Percentiles rank a stretch among this genome's conserved stretches.
Evolutionary conservation across 2,797 vertebrate species (phyloP).

Genomic region (Garrulus glandarius): DNA sequence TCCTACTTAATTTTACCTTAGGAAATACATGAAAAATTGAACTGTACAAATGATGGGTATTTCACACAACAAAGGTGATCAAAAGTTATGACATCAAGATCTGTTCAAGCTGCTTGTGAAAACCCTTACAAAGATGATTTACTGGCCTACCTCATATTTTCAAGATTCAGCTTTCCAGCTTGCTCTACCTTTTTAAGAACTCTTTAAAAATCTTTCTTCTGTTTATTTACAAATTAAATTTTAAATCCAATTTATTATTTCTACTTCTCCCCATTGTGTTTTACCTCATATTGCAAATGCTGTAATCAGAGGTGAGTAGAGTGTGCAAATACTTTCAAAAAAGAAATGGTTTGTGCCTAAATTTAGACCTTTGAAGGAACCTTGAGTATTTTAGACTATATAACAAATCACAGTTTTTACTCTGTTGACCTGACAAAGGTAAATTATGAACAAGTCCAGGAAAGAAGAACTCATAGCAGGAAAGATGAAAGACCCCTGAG

Average conservation of each 20-base stretch:
- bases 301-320: background rate
- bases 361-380: background rate
- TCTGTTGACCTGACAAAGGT: slow-evolving; percentile 52
- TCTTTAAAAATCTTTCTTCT: background rate
- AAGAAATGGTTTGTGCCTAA: background rate
- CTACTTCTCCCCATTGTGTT: background rate
- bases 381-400: background rate
- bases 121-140: background rate
- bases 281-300: background rate
- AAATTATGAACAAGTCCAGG: slow-evolving; percentile 57
- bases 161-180: background rate
- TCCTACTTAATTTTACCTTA: background rate
- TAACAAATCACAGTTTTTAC: slow-evolving; percentile 50
- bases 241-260: background rate
- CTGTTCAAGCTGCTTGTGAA: background rate
- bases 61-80: background rate
- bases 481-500: slow-evolving; percentile 64
- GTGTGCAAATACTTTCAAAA: background rate
- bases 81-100: background rate
- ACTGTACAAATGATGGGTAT: background rate
- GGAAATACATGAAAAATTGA: background rate
- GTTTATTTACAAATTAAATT: background rate
- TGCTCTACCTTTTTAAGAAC: background rate
- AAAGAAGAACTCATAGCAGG: slow-evolving; percentile 56
- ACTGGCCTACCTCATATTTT: background rate